These are phyloP conservation scores for Pheosia gnoma DNA, from an alignment of 2,888 invertebrate species.

Conservation along the genomic window DNA sequence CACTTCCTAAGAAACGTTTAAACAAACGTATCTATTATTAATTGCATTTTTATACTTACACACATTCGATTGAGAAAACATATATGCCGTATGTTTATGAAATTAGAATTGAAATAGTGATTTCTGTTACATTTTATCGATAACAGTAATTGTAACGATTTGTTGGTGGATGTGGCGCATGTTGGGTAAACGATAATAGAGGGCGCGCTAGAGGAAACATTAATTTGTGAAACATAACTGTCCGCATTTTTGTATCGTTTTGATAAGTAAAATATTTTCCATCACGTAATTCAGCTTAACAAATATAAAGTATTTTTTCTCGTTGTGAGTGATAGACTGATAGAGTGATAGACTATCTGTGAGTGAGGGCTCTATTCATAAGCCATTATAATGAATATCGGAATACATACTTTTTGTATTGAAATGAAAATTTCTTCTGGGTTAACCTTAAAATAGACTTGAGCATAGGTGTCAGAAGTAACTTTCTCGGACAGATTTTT, in stretches of 20 bases:
- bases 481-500: too few species aligned
- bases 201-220: conserved; percentile 1
- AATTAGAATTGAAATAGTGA: conserved; percentile 19
- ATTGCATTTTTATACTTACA: conserved; percentile 10
- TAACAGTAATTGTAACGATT: conserved; percentile 23
- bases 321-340: conserved; percentile 4
- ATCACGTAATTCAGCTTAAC: not conserved
- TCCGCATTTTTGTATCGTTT: not conserved
- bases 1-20: conserved; percentile 28
- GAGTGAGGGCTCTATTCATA: not conserved
- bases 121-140: conserved; percentile 24
- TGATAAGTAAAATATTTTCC: not conserved
- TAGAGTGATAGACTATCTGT: conserved; percentile 10
- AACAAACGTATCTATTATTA: conserved; percentile 20
- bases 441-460: too few species aligned
- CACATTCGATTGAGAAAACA: conserved; percentile 23
- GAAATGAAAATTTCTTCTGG: too few species aligned
- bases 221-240: not conserved
- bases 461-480: too few species aligned
- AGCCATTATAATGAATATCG: not conserved
- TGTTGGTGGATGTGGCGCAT: conserved; percentile 28
- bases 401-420: too few species aligned
- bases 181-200: not conserved
- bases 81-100: conserved; percentile 24
- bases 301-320: conserved; percentile 1